Conservation (phyloP, 2,113 vertebrate species). For the Triplophysa siluroides region DNA sequence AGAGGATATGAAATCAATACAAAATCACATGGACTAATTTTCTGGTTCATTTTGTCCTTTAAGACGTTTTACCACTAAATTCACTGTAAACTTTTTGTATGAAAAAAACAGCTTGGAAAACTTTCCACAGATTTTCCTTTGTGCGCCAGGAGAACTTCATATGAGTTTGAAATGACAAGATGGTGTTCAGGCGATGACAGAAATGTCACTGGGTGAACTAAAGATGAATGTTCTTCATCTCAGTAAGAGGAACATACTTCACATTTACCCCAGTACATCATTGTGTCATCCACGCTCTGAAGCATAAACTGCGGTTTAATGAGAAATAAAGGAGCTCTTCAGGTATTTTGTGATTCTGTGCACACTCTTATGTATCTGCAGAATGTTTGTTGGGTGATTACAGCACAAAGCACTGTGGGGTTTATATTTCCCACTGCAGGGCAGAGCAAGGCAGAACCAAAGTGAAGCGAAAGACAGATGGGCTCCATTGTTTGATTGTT, state of each 20-base stretch:
- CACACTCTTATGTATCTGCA: neutral
- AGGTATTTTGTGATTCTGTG: neutral
- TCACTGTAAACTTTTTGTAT: no score
- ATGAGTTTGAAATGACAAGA: no score
- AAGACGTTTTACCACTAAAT: no score
- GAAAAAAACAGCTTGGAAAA: neutral
- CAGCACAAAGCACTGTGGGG: neutral
- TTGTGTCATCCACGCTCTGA: neutral
- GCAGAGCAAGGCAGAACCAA: neutral
- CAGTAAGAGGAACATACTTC: neutral
- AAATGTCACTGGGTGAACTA: neutral
- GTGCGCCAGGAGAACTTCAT: no score
- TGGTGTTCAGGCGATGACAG: neutral
- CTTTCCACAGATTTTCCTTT: no score
- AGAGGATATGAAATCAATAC: no score
- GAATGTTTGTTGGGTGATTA: conserved; percentile 6
- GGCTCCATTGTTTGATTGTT: conserved; percentile 32
- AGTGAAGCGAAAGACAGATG: conserved; percentile 3
- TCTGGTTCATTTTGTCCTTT: no score
- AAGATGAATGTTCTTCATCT: neutral
- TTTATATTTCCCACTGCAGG: conserved; percentile 25
- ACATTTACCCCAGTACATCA: neutral
- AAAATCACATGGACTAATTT: no score
- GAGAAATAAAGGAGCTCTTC: neutral
- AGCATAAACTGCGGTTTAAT: conserved; percentile 1